Evolutionary conservation across 2,888 invertebrate genomes (phyloP).

Genomic region (Lagria hirta): DNA sequence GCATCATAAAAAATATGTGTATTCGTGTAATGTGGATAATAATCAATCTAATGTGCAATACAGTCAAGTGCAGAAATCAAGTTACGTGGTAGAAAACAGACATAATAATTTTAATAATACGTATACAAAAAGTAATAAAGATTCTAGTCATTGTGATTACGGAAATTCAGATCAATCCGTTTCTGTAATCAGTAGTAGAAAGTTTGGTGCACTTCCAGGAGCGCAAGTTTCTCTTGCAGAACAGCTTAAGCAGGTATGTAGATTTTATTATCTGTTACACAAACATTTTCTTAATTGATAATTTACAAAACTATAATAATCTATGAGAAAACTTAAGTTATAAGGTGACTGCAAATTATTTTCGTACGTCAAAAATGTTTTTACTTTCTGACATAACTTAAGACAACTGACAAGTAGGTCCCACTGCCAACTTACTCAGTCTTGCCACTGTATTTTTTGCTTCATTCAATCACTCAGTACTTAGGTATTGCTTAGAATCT

Average conservation of each 20-base stretch:
- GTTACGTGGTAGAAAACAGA: slow-evolving; percentile 25
- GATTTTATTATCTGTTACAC: slow-evolving; percentile 2
- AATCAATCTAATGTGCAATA: slow-evolving; percentile 46
- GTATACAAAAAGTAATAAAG: slow-evolving; percentile 60
- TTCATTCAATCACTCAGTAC: too few species aligned
- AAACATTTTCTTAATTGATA: too few species aligned
- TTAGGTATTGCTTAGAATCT: too few species aligned
- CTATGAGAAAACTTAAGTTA: background rate
- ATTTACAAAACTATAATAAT: slow-evolving; percentile 5
- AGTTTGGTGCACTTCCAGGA: too few species aligned
- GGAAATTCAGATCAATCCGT: slow-evolving; percentile 29
- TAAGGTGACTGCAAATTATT: background rate
- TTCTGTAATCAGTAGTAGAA: too few species aligned
- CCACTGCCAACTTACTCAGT: too few species aligned
- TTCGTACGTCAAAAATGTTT: too few species aligned
- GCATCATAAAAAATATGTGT: slow-evolving; percentile 35
- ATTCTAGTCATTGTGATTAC: slow-evolving; percentile 44
- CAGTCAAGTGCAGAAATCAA: slow-evolving; percentile 42
- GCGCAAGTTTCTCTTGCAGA: slow-evolving; percentile 81
- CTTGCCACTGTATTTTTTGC: too few species aligned
- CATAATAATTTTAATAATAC: slow-evolving; percentile 40
- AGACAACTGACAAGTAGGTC: too few species aligned
- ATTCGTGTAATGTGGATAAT: slow-evolving; percentile 39
- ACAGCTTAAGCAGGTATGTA: slow-evolving; percentile 73
- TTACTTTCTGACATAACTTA: too few species aligned